phyloP scores from a whole-genome alignment of 2,888 invertebrate species.

The Drosophila suboccidentalis region DNA sequence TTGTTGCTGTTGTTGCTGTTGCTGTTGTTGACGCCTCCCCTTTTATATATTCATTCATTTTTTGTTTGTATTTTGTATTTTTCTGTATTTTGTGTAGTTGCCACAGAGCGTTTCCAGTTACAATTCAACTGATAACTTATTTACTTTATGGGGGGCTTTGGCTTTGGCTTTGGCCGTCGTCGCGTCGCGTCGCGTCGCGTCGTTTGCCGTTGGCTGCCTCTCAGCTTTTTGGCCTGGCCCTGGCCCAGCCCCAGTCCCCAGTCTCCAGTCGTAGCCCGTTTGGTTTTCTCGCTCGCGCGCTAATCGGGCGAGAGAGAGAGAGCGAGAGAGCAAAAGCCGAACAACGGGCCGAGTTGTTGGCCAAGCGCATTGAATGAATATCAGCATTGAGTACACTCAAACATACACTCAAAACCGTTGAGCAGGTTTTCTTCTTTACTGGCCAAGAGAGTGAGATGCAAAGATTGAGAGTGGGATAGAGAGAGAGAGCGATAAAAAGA shows the following conservation, averaged over 20 bases:
- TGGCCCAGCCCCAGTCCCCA: conserved; percentile 54
- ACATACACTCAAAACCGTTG: conserved; percentile 14
- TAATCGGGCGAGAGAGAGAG: conserved; percentile 28
- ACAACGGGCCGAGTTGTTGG: conserved; percentile 35
- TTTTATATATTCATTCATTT: conserved; percentile 73
- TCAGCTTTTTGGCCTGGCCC: conserved; percentile 42
- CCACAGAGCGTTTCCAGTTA: conserved; percentile 65
- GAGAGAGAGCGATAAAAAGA: conserved; percentile 7
- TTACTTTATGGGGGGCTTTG: conserved; percentile 65
- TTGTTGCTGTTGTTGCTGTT: conserved; percentile 34
- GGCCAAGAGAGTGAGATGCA: conserved; percentile 2
- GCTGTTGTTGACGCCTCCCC: conserved; percentile 82
- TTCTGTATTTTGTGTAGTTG: conserved; percentile 3
- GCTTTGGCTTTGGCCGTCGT: conserved; percentile 48
- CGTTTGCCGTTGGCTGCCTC: conserved; percentile 60
- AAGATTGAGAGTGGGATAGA: neutral
- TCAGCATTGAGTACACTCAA: conserved; percentile 50
- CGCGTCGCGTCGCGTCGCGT: conserved; percentile 8
- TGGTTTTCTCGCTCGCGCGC: conserved; percentile 39
- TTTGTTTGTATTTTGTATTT: conserved; percentile 39
- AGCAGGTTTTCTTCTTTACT: conserved; percentile 58
- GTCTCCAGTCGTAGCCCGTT: conserved; percentile 24
- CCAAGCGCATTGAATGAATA: conserved; percentile 72
- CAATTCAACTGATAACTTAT: conserved; percentile 79
- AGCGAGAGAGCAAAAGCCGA: conserved; percentile 13